Evolutionary conservation across 2,888 invertebrate genomes (phyloP), one percentile per base, ranked within the genome.

Genomic region (Chalcosyrphus nemorum): DNA sequence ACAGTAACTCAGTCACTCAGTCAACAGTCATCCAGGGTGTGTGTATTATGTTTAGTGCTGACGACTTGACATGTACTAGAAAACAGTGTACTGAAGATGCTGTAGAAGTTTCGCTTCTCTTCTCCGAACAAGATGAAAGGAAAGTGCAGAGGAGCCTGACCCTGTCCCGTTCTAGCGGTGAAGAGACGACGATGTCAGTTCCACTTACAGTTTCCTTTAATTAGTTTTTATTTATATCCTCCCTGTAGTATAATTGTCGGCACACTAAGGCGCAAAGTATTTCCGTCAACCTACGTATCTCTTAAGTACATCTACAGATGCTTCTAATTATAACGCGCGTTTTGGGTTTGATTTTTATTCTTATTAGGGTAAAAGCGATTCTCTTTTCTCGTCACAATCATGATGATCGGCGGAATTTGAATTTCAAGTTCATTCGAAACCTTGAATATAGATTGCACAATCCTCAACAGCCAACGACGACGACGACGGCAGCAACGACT

Each of bases 171-270:
- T 47, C 38, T 56, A 11, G 17, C 27, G 15, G 27, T 15, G 24
- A 35, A 50, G 54, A 82, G 43, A 63, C 68, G 43, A 63, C 68
- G 61, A 32, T 84, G 80, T 70, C 74, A 80, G 72, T 78, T 82
- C 80, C 57, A 70, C 84, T 84, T 80, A 84, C 50, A 80, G 45
- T 80, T 84, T 78, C 61, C 68, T 74, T 74, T 84, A 84, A 84
- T 84, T 80, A 84, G 74, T 80, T 74, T 80, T 78, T 84, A 84
- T 84, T 84, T 84, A 75, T 80, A 65, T 84, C 63, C 70, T 24
- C 63, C 13, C 27, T 68, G 56, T 54, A 32, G 63, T 70, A 50
- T 68, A 70, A 81, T 77, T 82, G 68, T 77, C 29, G 61, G 45
- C 61, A 70, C 66, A 82, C 72, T 77, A 82, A 77, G 72, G 57